phyloP scores from a whole-genome alignment of 2,888 invertebrate genomes.

The Galerucella pusilla region DNA sequence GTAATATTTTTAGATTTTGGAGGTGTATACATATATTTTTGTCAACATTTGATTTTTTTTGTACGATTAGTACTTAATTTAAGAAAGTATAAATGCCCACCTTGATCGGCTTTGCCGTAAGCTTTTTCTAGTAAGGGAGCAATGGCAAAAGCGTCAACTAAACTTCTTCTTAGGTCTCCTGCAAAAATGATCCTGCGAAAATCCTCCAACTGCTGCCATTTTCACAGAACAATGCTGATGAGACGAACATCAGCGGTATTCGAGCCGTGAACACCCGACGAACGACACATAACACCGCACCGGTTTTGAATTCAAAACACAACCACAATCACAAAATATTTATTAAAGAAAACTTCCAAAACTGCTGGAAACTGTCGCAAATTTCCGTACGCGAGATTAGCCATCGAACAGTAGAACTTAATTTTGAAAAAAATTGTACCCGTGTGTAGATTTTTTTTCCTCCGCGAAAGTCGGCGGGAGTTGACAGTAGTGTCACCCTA shows the following conservation, averaged over 20 bases:
- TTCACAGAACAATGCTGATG: conserved; percentile 65
- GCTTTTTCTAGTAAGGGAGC: conserved; percentile 61
- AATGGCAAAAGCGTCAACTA: conserved; percentile 68
- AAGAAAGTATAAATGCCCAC: conserved; percentile 55
- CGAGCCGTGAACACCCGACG: conserved; percentile 60
- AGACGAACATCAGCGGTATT: conserved; percentile 60
- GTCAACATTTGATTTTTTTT: not conserved
- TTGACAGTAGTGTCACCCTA: conserved; percentile 76
- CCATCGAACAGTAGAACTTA: conserved; percentile 42
- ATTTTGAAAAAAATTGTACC: conserved; percentile 53
- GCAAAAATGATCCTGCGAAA: conserved; percentile 67
- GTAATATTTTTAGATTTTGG: not conserved
- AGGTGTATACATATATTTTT: not conserved
- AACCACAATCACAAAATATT: conserved; percentile 55
- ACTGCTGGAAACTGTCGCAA: conserved; percentile 31
- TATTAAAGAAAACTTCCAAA: conserved; percentile 37
- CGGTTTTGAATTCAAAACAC: conserved; percentile 63
- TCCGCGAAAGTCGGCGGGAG: conserved; percentile 67
- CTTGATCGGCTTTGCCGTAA: conserved; percentile 63
- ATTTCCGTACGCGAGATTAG: conserved; percentile 34
- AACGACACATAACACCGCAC: conserved; percentile 63
- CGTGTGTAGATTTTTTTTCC: conserved; percentile 64
- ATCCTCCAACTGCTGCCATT: conserved; percentile 67
- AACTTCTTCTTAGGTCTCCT: conserved; percentile 69
- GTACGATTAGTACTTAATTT: conserved; percentile 6